A percentile compares a stretch with the other conserved stretches of the same genome.
Evolutionary conservation across 1,140 invertebrate species (phyloP).

Genomic region (Lepidurus apus): DNA sequence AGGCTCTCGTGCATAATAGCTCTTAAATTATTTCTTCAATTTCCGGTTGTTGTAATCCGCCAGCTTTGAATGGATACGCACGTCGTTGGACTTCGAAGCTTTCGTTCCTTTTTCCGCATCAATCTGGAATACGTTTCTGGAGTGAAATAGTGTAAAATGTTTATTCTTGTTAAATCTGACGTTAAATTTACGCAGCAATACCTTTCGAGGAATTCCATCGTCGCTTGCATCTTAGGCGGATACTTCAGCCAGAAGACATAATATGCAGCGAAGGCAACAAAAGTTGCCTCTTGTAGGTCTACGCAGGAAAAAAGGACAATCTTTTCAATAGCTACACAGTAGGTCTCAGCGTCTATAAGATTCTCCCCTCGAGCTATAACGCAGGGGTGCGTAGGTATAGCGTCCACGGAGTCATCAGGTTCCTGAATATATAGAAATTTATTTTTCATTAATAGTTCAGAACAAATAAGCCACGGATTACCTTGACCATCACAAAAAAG

Average conservation of each 20-base stretch:
- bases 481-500: slow-evolving; percentile 5
- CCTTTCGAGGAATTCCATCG: not conserved
- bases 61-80: not conserved
- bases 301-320: not conserved
- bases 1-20: too few relatives aligned
- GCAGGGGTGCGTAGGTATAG: too few relatives aligned
- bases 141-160: not conserved
- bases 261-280: not conserved
- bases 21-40: too few relatives aligned
- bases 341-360: not conserved
- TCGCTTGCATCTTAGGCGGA: not conserved
- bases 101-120: not conserved
- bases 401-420: not conserved
- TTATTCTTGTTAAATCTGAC: not conserved
- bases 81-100: not conserved
- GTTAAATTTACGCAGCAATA: not conserved
- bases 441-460: not conserved
- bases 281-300: slow-evolving; percentile 5
- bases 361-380: too few relatives aligned
- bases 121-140: not conserved
- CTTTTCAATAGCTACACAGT: not conserved
- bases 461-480: slow-evolving; percentile 1
- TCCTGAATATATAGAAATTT: not conserved
- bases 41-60: not conserved
- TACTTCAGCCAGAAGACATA: not conserved